Evolutionary conservation across 1,140 invertebrate genomes (phyloP).

Genomic region (Sycophaga agraensis): DNA sequence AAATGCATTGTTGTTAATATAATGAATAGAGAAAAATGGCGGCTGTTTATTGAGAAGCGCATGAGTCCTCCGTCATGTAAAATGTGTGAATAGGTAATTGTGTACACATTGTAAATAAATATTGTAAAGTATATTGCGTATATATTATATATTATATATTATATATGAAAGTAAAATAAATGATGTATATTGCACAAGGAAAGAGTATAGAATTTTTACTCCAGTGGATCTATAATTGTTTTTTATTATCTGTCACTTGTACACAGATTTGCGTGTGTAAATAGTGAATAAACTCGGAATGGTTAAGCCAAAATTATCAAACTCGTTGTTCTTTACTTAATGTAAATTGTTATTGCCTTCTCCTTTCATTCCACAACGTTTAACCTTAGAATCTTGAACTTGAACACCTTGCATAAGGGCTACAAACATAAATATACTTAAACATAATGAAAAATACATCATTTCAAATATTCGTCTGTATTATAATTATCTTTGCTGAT

Average conservation of each 20-base stretch:
- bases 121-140: slow-evolving; percentile 51
- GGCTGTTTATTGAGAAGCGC: neutral
- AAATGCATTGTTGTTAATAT: slow-evolving; percentile 40
- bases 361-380: too few relatives aligned
- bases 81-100: slow-evolving; percentile 52
- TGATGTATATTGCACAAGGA: slow-evolving; percentile 24
- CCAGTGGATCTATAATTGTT: slow-evolving; percentile 30
- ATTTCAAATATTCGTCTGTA: too few relatives aligned
- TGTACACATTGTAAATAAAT: slow-evolving; percentile 57
- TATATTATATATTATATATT: slow-evolving; percentile 48
- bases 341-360: too few relatives aligned
- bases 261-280: slow-evolving; percentile 37
- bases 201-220: slow-evolving; percentile 20
- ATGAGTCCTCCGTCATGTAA: slow-evolving; percentile 41
- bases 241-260: slow-evolving; percentile 30
- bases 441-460: too few relatives aligned
- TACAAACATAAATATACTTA: too few relatives aligned
- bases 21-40: slow-evolving; percentile 26
- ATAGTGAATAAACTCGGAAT: slow-evolving; percentile 39
- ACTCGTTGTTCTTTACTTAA: too few relatives aligned
- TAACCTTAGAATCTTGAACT: too few relatives aligned
- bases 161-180: slow-evolving; percentile 30
- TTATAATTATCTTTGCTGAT: too few relatives aligned
- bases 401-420: too few relatives aligned
- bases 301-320: slow-evolving; percentile 18